Evolutionary conservation across 2,113 vertebrate genomes (phyloP).

Genomic region (Pterocles gutturalis): DNA sequence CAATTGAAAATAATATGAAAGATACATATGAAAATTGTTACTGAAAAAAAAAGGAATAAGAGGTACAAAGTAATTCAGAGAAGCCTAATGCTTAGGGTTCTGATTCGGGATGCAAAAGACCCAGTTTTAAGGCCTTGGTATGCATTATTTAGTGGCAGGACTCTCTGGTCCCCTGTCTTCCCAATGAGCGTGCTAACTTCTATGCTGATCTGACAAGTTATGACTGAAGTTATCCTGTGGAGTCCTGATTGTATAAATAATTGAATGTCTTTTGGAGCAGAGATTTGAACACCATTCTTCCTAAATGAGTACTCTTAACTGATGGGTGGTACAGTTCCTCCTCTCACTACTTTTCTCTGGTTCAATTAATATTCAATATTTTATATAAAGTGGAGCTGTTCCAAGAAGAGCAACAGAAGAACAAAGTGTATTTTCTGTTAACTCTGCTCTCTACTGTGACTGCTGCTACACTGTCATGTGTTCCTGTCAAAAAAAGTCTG

Average conservation of each 20-base stretch:
- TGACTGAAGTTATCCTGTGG: neutral
- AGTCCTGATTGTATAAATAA: constrained; percentile 31
- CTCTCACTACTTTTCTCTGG: neutral
- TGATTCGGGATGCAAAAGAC: neutral
- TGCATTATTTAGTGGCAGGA: neutral
- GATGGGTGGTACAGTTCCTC: neutral
- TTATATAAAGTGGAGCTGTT: neutral
- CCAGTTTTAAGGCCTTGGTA: neutral
- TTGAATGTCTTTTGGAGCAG: neutral
- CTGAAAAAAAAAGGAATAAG: neutral
- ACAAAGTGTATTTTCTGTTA: neutral
- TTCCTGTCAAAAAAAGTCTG: neutral
- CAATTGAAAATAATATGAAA: neutral
- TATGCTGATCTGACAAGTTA: neutral
- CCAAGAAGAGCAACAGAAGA: neutral
- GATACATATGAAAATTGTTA: neutral
- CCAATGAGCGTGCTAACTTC: neutral
- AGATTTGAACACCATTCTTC: neutral
- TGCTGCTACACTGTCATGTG: neutral
- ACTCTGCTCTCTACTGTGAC: neutral
- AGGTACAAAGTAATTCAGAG: neutral
- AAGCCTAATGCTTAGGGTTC: neutral
- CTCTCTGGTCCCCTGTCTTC: neutral
- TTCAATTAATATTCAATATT: constrained; percentile 29
- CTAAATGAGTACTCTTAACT: neutral